Evolutionary conservation across 2,113 vertebrate genomes (phyloP).

Genomic region (Puffinus mauretanicus): DNA sequence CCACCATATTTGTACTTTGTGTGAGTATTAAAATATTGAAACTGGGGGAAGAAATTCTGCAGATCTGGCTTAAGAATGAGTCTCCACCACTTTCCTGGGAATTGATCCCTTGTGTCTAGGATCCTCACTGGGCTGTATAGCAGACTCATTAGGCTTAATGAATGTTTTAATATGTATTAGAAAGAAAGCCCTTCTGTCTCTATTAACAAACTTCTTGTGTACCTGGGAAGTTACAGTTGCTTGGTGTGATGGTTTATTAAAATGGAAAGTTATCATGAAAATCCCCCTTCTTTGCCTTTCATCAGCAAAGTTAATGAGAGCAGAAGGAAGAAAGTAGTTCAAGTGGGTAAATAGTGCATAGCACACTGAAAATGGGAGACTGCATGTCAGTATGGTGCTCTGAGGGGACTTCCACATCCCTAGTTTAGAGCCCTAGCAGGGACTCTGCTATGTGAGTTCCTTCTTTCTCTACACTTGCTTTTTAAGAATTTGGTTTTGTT

Average conservation of each 20-base stretch:
- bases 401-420: neutral
- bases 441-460: neutral
- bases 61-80: neutral
- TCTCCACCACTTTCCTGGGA: neutral
- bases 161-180: neutral
- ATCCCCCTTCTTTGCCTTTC: neutral
- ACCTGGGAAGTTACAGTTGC: neutral
- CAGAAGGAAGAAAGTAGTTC: neutral
- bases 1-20: neutral
- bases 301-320: neutral
- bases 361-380: neutral
- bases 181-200: fast-evolving
- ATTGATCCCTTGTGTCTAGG: neutral
- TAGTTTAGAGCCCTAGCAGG: neutral
- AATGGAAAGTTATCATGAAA: neutral
- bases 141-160: fast-evolving
- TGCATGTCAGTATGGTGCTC: neutral
- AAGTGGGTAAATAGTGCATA: neutral
- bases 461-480: neutral
- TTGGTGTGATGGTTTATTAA: neutral
- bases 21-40: neutral
- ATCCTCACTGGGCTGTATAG: neutral
- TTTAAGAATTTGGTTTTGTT: neutral
- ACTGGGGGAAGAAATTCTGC: neutral
- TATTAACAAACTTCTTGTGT: neutral